Base-by-base conservation (phyloP, 2,113 vertebrate genomes). In the Glareola pratincola region DNA sequence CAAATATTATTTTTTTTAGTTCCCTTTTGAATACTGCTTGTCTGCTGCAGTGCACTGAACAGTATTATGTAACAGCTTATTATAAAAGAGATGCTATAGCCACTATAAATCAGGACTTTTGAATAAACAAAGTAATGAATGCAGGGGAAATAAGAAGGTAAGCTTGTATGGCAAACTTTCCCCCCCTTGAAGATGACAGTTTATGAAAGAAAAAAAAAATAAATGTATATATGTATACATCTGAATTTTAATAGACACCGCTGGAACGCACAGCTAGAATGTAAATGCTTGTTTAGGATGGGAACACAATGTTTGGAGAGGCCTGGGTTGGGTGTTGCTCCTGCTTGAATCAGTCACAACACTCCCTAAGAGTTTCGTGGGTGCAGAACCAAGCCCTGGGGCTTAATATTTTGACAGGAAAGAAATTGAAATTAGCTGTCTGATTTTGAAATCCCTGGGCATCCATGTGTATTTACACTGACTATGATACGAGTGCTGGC, bases 61-160 rank as follows among this genome's bases (percentile, higher is more conserved):
- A 74, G 77, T n/a, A 86, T 94, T 95, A 90, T 75, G 12, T 92
- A 96, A 96, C 78, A 95, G 68, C 39, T 92, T 93, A 93, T 94
- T 92, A 82, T 18, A 94, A 91, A 96, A 93, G 79, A 66, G 59
- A 93, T 60, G 43, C 63, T 95, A 87, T 39, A 90, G 54, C 19
- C 56, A 69, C 89, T n/a, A 72, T 73, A 95, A 96, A 92, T 95
- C 82, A 95, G 60, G n/a, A 90, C 91, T 96, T 91, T 91, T 84
- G 68, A 88, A 85, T 88, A 94, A 94, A 93, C 43, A 54, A 96
- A 87, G 56, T 68, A 93, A 91, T 77, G 74, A 91, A 91, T n/a
- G 27, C 12, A 81, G 10, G 6, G 24, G 11, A 71, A 57, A 69
- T 54, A 51, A 90, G 86, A 94, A 75, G 32, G 3, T 43, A 76